These are phyloP conservation scores for Heterodera carotae DNA, from an alignment of 1,140 invertebrate genomes.

Conservation along the genomic window DNA sequence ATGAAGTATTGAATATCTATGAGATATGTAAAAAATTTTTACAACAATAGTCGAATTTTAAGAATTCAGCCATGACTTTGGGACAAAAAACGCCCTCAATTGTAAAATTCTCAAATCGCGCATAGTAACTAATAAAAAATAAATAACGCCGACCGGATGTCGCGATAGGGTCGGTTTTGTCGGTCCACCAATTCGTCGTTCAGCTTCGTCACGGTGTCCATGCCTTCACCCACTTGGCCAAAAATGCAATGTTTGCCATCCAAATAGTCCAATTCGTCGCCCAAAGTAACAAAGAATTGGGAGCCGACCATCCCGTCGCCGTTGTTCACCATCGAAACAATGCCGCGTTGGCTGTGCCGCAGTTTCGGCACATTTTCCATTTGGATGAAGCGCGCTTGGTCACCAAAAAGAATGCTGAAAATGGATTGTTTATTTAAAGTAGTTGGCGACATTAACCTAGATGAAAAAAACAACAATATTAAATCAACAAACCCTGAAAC, in stretches of 20 bases:
- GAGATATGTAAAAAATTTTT: neutral
- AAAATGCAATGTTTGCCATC: slow-evolving; percentile 94
- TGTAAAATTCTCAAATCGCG: no score
- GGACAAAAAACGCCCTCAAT: no score
- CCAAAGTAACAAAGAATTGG: slow-evolving; percentile 90
- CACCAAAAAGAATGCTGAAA: slow-evolving; percentile 70
- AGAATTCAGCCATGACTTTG: no score
- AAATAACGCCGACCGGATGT: slow-evolving; percentile 73
- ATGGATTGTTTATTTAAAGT: neutral
- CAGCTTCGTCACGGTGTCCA: slow-evolving; percentile 82
- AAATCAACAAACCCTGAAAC: slow-evolving; percentile 68
- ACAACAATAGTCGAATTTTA: no score
- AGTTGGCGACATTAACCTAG: no score
- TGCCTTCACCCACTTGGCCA: slow-evolving; percentile 89
- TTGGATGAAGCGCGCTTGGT: slow-evolving; percentile 86
- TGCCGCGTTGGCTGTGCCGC: slow-evolving; percentile 81
- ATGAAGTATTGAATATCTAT: slow-evolving; percentile 7
- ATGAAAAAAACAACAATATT: no score
- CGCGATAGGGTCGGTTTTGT: slow-evolving; percentile 86
- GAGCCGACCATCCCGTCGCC: slow-evolving; percentile 89
- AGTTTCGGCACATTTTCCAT: slow-evolving; percentile 86
- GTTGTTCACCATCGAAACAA: slow-evolving; percentile 93
- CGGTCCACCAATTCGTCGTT: slow-evolving; percentile 93
- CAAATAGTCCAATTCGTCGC: slow-evolving; percentile 82
- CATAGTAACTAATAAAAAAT: neutral